A percentile compares a stretch with the other conserved stretches of the same genome.
Evolutionary conservation across 2,113 vertebrate species (phyloP).

Genomic region (Eulemur macaco): DNA sequence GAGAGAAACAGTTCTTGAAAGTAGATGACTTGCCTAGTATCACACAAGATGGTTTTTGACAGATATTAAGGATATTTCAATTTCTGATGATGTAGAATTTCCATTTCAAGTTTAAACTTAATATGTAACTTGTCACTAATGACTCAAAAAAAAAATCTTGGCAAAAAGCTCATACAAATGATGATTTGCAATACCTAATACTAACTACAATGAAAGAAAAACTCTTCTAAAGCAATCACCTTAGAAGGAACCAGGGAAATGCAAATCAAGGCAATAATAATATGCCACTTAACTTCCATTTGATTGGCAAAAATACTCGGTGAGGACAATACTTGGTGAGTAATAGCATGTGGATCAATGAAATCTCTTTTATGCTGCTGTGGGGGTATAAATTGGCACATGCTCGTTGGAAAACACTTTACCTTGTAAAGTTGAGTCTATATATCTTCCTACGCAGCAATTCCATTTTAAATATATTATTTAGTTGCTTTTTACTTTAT

Average conservation of each 20-base stretch:
- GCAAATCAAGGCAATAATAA: not conserved
- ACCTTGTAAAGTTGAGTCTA: not conserved
- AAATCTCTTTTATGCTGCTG: not conserved
- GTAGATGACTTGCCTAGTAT: not conserved
- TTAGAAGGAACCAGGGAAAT: not conserved
- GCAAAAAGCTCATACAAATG: not conserved
- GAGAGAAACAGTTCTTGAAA: slow-evolving; percentile 1
- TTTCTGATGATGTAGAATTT: slow-evolving; percentile 59
- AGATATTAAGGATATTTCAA: slow-evolving; percentile 47
- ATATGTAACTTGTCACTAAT: slow-evolving; percentile 46
- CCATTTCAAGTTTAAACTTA: slow-evolving; percentile 53
- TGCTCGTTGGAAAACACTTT: not conserved
- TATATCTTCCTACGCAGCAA: not conserved
- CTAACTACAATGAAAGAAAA: not conserved
- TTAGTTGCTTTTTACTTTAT: not conserved
- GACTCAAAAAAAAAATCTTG: slow-evolving; percentile 39
- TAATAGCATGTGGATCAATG: too few relatives aligned
- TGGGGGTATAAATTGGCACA: not conserved
- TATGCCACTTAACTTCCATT: not conserved
- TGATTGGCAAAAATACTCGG: not conserved
- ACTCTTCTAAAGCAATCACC: not conserved
- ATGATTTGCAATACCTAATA: not conserved
- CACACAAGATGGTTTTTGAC: slow-evolving; percentile 34
- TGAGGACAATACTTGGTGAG: not conserved
- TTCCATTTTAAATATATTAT: not conserved